These are phyloP conservation scores for Odontesthes bonariensis DNA, from an alignment of 2,113 vertebrate species.

Conservation along the genomic window DNA sequence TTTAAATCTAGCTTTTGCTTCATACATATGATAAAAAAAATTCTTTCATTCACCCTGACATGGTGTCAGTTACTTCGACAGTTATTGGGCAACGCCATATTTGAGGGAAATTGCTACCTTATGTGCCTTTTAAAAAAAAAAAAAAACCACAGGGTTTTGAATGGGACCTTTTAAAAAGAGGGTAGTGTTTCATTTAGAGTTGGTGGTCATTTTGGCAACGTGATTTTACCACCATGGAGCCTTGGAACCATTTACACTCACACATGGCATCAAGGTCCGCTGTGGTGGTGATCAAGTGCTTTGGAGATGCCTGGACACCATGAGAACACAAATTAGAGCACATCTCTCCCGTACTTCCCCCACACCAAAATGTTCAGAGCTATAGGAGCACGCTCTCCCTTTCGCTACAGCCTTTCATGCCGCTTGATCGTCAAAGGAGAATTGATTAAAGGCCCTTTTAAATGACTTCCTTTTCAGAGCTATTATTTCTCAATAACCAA, in stretches of 20 bases:
- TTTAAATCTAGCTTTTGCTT: conserved; percentile 33
- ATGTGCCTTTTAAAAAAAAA: conserved; percentile 70
- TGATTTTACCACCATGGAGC: conserved; percentile 76
- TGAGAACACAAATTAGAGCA: conserved; percentile 82
- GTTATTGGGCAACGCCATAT: conserved; percentile 77
- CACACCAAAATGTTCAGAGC: conserved; percentile 66
- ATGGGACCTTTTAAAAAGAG: conserved; percentile 78
- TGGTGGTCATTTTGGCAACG: conserved; percentile 80
- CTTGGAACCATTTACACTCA: conserved; percentile 82
- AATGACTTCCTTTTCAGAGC: conserved; percentile 82
- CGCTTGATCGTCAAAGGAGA: conserved; percentile 75
- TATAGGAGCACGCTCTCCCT: conserved; percentile 62
- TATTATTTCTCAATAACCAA: conserved; percentile 84
- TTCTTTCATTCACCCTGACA: conserved; percentile 61
- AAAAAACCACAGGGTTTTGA: conserved; percentile 62
- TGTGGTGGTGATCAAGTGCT: conserved; percentile 79
- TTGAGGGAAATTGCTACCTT: conserved; percentile 81
- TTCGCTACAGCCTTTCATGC: conserved; percentile 73
- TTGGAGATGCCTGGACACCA: conserved; percentile 80
- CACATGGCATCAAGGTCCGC: conserved; percentile 83
- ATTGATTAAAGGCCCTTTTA: conserved; percentile 85
- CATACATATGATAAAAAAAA: conserved; percentile 43
- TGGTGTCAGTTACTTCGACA: conserved; percentile 73
- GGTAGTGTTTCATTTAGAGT: conserved; percentile 80
- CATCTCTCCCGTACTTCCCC: conserved; percentile 65